These are phyloP conservation scores for Corythornis cristatus DNA, from an alignment of 2,113 vertebrate genomes.

Conservation along the genomic window DNA sequence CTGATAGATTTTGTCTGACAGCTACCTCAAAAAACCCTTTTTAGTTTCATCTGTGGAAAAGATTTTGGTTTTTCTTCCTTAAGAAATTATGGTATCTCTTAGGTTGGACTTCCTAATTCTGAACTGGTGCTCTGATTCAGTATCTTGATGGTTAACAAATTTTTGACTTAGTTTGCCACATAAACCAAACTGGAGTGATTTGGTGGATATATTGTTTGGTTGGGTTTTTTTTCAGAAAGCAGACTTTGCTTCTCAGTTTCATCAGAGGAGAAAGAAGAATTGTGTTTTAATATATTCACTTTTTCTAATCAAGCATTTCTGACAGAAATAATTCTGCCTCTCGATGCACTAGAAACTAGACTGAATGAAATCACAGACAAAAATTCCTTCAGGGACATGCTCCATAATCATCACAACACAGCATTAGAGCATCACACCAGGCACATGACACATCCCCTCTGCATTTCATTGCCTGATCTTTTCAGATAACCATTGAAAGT, in stretches of 20 bases:
- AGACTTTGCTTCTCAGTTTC: neutral
- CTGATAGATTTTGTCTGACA: slow-evolving; percentile 21
- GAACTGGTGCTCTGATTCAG: neutral
- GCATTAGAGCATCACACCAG: neutral
- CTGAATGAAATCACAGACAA: neutral
- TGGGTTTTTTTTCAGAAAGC: neutral
- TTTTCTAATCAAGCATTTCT: neutral
- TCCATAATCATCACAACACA: neutral
- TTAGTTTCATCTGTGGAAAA: neutral
- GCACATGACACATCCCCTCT: neutral
- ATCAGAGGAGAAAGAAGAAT: neutral
- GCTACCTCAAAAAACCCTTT: neutral
- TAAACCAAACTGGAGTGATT: neutral
- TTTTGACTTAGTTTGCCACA: neutral
- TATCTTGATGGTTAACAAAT: neutral
- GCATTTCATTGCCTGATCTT: neutral
- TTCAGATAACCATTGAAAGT: neutral
- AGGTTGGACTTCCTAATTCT: neutral
- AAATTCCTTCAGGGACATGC: neutral
- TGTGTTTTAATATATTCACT: neutral
- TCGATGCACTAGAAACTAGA: neutral
- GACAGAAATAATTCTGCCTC: neutral
- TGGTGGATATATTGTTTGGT: neutral
- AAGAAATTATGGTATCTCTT: neutral
- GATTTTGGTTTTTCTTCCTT: neutral